These are phyloP conservation scores for Lampris incognitus DNA, from an alignment of 2,113 vertebrate genomes.

Conservation along the genomic window DNA sequence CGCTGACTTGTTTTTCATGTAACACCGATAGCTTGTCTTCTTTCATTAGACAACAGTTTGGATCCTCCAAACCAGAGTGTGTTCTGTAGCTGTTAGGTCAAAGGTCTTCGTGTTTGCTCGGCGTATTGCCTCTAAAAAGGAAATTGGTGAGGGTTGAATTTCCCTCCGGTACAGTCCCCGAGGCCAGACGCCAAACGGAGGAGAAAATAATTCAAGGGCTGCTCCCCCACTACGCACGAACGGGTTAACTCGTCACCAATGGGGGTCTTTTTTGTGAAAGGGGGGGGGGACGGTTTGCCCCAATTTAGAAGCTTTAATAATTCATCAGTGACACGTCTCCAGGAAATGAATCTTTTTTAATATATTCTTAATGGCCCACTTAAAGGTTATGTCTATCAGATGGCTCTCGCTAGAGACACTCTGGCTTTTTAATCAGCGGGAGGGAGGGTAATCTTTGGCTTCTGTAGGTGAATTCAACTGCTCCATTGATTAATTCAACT, in stretches of 20 bases:
- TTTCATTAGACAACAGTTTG: slow-evolving; percentile 24
- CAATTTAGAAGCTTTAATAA: slow-evolving; percentile 77
- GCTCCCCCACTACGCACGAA: slow-evolving; percentile 16
- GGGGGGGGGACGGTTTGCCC: slow-evolving; percentile 45
- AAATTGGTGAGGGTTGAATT: slow-evolving; percentile 24
- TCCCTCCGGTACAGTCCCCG: slow-evolving; percentile 32
- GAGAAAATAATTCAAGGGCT: slow-evolving; percentile 45
- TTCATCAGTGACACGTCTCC: slow-evolving; percentile 75
- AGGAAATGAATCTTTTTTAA: slow-evolving; percentile 84
- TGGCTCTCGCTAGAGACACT: slow-evolving; percentile 68
- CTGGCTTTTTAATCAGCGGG: slow-evolving; percentile 77
- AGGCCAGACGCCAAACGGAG: slow-evolving; percentile 47
- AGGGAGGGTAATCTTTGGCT: slow-evolving; percentile 45
- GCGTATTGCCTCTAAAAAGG: slow-evolving; percentile 56
- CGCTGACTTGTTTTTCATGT: slow-evolving; percentile 5
- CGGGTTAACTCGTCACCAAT: slow-evolving; percentile 53
- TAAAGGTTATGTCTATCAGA: slow-evolving; percentile 83
- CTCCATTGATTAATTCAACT: slow-evolving; percentile 64
- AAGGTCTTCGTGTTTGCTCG: slow-evolving; percentile 9
- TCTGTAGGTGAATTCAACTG: slow-evolving; percentile 56
- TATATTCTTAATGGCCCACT: slow-evolving; percentile 83
- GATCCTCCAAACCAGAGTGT: slow-evolving; percentile 1
- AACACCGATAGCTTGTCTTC: slow-evolving; percentile 5
- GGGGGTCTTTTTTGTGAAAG: slow-evolving; percentile 46
- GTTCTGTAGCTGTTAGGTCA: slow-evolving; percentile 27